These are phyloP conservation scores for Xenentodon cancila DNA, from an alignment of 2,797 vertebrate genomes.

Conservation along the genomic window DNA sequence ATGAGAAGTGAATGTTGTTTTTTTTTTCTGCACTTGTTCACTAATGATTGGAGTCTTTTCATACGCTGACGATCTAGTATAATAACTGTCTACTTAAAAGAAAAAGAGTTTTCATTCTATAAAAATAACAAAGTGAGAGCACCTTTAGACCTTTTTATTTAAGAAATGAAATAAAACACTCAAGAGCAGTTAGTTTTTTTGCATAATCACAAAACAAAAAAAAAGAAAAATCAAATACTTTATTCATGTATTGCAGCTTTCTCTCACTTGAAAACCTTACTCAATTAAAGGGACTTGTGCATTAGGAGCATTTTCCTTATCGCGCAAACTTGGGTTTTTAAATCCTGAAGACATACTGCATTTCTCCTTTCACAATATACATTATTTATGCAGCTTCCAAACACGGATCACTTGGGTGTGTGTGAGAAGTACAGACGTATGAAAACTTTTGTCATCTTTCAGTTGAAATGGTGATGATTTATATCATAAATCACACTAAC, in stretches of 20 bases:
- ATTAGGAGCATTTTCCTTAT: conserved; percentile 11
- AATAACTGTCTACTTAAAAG: conserved; percentile 64
- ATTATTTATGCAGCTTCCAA: background rate
- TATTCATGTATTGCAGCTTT: conserved; percentile 7
- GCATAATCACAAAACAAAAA: background rate
- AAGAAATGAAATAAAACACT: background rate
- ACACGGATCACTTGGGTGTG: too few relatives aligned
- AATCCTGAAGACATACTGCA: background rate
- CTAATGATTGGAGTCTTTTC: conserved; percentile 30
- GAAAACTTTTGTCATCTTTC: too few relatives aligned
- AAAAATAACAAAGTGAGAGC: conserved; percentile 32
- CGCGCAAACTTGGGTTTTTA: background rate
- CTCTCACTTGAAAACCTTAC: conserved; percentile 5
- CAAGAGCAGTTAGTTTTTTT: conserved; percentile 2
- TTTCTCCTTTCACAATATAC: conserved; percentile 9
- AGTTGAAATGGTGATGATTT: too few relatives aligned
- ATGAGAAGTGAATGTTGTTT: conserved; percentile 19
- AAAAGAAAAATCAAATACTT: background rate
- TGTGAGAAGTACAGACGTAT: too few relatives aligned
- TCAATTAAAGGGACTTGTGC: conserved; percentile 4
- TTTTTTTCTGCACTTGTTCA: conserved; percentile 14
- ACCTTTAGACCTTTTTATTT: conserved; percentile 1
- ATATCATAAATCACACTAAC: too few relatives aligned
- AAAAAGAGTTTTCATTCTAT: conserved; percentile 46
- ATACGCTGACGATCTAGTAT: conserved; percentile 36